Percentiles rank a stretch among this genome's conserved stretches.
Conservation (phyloP, 1,140 invertebrate genomes). For the Conopomorpha cramerella region DNA sequence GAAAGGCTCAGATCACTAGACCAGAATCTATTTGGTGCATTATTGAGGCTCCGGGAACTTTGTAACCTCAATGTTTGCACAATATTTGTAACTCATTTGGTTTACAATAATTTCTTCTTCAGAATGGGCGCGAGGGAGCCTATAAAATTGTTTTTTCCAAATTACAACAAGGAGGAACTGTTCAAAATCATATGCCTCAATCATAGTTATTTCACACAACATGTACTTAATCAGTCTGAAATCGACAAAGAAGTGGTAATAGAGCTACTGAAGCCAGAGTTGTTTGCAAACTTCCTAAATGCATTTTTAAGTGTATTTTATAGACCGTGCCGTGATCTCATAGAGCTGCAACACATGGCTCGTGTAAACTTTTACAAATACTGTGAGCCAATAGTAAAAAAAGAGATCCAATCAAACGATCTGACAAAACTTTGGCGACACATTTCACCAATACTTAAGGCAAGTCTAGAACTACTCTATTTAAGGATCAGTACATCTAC, state of each 20-base stretch:
- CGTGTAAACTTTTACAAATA: constrained; percentile 74
- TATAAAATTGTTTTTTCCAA: constrained; percentile 76
- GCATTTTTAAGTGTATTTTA: constrained; percentile 82
- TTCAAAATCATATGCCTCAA: constrained; percentile 68
- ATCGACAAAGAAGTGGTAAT: constrained; percentile 18
- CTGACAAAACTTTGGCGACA: constrained; percentile 75
- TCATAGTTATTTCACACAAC: constrained; percentile 30
- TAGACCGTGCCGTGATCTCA: constrained; percentile 78
- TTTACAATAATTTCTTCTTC: constrained; percentile 78
- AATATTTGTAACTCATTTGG: constrained; percentile 76
- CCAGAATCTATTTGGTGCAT: constrained; percentile 63
- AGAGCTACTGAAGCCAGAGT: constrained; percentile 56
- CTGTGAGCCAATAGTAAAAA: constrained; percentile 70
- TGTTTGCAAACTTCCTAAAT: constrained; percentile 80
- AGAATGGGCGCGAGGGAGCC: constrained; percentile 75
- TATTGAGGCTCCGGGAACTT: constrained; percentile 76
- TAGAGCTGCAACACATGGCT: constrained; percentile 76
- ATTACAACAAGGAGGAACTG: constrained; percentile 81
- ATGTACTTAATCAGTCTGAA: constrained; percentile 22
- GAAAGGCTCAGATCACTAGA: constrained; percentile 77
- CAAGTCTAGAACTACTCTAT: constrained; percentile 78
- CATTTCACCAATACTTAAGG: constrained; percentile 74
- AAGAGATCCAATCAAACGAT: constrained; percentile 62
- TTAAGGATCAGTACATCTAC: constrained; percentile 65
- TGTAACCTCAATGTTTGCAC: constrained; percentile 73